phyloP scores from a whole-genome alignment of 2,888 invertebrate genomes.

The Apodemia hepburni region DNA sequence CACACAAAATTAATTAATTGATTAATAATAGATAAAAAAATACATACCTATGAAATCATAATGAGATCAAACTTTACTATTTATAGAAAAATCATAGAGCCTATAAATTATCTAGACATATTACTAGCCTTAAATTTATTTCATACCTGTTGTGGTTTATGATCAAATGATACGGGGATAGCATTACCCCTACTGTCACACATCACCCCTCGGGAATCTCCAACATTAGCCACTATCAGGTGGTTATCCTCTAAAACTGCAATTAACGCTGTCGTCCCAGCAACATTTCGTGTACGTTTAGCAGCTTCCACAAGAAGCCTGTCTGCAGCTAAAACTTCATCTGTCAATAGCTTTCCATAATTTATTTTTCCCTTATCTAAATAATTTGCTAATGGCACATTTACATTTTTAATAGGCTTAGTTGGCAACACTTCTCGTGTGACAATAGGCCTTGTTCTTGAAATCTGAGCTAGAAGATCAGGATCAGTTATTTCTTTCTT shows the following conservation, averaged over 20 bases:
- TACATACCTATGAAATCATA: too few relatives aligned
- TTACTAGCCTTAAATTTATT: not conserved
- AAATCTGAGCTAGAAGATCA: constrained; percentile 82
- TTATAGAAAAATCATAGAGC: too few relatives aligned
- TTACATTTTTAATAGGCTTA: constrained; percentile 65
- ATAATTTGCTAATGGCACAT: constrained; percentile 81
- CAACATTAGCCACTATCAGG: constrained; percentile 96
- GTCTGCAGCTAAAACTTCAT: constrained; percentile 93
- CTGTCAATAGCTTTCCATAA: constrained; percentile 89
- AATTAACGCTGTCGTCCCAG: constrained; percentile 95
- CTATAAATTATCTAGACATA: too few relatives aligned
- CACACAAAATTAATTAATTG: too few relatives aligned
- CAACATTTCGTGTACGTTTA: constrained; percentile 87
- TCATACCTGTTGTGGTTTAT: constrained; percentile 95
- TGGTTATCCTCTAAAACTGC: constrained; percentile 91
- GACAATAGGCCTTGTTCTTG: constrained; percentile 80
- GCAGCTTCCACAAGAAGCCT: constrained; percentile 89
- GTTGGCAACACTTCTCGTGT: constrained; percentile 81
- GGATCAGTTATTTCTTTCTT: constrained; percentile 84
- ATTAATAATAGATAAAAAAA: too few relatives aligned
- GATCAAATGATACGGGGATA: constrained; percentile 96
- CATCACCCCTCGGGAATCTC: constrained; percentile 97
- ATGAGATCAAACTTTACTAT: too few relatives aligned
- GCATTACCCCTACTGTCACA: constrained; percentile 94
- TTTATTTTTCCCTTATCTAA: constrained; percentile 88